Percentiles rank a stretch among this genome's conserved stretches.
Evolutionary conservation across 2,888 invertebrate species (phyloP).

Genomic region (Plemyria rubiginata): DNA sequence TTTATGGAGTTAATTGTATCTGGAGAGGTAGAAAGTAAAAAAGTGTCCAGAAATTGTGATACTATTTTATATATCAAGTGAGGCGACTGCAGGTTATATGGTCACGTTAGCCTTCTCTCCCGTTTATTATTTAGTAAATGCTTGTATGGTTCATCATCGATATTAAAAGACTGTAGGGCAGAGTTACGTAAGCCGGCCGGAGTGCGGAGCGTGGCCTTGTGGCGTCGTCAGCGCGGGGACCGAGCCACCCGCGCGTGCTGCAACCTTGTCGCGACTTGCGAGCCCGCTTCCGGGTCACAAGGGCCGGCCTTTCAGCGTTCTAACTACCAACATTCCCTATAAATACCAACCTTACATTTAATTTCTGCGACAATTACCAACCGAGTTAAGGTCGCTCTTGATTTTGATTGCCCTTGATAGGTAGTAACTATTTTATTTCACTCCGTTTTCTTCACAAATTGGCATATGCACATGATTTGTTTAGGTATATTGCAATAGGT

Average conservation of each 20-base stretch:
- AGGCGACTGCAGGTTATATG: not conserved
- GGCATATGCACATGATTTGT: conserved; percentile 15
- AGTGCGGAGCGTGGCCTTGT: conserved; percentile 49
- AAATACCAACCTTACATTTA: conserved; percentile 29
- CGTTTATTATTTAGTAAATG: conserved; percentile 10
- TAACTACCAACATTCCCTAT: conserved; percentile 34
- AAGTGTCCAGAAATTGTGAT: not conserved
- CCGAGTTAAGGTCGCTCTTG: conserved; percentile 41
- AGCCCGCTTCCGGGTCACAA: conserved; percentile 79
- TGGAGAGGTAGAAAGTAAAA: not conserved
- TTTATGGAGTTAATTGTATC: no score
- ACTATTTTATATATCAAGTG: not conserved
- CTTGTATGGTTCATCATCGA: conserved; percentile 41
- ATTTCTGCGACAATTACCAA: conserved; percentile 28
- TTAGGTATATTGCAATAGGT: conserved; percentile 12
- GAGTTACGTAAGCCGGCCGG: conserved; percentile 68
- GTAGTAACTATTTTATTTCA: conserved; percentile 18
- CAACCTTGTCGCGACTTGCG: conserved; percentile 70
- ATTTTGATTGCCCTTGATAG: conserved; percentile 31
- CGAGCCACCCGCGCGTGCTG: conserved; percentile 40
- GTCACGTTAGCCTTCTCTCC: conserved; percentile 15
- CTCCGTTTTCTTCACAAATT: conserved; percentile 11
- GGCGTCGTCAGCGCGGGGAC: conserved; percentile 8
- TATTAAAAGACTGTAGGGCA: conserved; percentile 57
- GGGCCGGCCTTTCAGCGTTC: conserved; percentile 69